phyloP scores from a whole-genome alignment of 2,797 vertebrate species.

The Takifugu rubripes region DNA sequence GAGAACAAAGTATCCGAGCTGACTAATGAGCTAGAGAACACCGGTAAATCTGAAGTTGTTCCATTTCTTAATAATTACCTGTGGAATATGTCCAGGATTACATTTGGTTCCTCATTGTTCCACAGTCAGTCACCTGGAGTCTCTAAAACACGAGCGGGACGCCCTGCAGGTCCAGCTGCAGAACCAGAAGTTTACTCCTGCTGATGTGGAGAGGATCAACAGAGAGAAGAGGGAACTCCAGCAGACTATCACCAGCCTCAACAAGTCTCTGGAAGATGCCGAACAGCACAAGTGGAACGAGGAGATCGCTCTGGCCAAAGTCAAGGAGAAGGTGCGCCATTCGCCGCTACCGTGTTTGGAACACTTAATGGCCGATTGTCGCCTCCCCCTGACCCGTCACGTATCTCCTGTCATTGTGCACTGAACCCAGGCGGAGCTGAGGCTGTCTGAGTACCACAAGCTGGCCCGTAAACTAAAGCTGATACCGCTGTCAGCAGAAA shows the following conservation, averaged over 20 bases:
- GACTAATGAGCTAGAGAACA: slow-evolving; percentile 79
- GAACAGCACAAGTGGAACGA: slow-evolving; percentile 91
- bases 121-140: slow-evolving; percentile 82
- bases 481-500: slow-evolving; percentile 86
- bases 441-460: slow-evolving; percentile 87
- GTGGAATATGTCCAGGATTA: not conserved
- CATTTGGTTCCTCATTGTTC: not conserved
- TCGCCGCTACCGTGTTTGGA: not conserved
- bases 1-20: slow-evolving; percentile 77
- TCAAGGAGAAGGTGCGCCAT: slow-evolving; percentile 77
- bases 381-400: not conserved
- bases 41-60: slow-evolving; percentile 69
- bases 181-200: slow-evolving; percentile 91
- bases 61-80: no score
- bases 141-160: slow-evolving; percentile 82
- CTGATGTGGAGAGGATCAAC: slow-evolving; percentile 92
- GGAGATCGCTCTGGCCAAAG: slow-evolving; percentile 86
- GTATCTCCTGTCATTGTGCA: not conserved
- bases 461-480: slow-evolving; percentile 92
- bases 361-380: not conserved
- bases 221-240: slow-evolving; percentile 88
- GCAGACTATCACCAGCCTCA: slow-evolving; percentile 83
- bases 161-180: slow-evolving; percentile 81
- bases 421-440: slow-evolving; percentile 78
- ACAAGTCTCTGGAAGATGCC: slow-evolving; percentile 82